Evolutionary conservation across 2,113 vertebrate genomes (phyloP).

Genomic region (Urocynchramus pylzowi): DNA sequence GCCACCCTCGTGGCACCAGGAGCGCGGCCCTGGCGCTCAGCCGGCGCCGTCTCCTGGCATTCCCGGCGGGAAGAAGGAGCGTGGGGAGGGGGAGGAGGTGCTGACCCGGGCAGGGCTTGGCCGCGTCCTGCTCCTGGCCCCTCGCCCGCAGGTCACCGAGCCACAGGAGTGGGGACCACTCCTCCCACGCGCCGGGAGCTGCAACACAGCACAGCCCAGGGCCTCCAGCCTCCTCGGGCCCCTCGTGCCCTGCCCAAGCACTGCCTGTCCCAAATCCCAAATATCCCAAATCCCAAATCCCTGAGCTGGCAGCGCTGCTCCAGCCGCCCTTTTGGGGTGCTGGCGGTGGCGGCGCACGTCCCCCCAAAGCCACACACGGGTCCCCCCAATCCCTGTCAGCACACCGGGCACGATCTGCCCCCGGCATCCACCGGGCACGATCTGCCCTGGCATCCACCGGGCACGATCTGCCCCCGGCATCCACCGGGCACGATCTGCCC

Average conservation of each 20-base stretch:
- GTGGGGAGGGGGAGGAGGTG: conserved; percentile 58
- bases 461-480: too few species aligned
- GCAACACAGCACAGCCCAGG: conserved; percentile 77
- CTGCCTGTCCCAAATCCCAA: too few species aligned
- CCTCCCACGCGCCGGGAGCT: conserved; percentile 90
- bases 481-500: too few species aligned
- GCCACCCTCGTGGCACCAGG: not conserved
- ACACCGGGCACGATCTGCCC: accelerated
- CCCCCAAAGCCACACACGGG: accelerated
- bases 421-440: accelerated
- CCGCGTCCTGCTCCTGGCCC: conserved; percentile 88
- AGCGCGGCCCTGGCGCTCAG: not conserved
- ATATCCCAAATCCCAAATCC: not conserved
- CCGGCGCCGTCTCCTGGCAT: not conserved
- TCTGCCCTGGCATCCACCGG: accelerated
- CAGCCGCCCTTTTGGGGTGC: not conserved
- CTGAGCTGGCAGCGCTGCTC: not conserved
- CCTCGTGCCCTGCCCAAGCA: accelerated
- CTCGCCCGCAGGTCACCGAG: conserved; percentile 93
- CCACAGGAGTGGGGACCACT: conserved; percentile 94
- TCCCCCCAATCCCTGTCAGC: accelerated
- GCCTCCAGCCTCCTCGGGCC: not conserved
- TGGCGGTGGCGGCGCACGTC: accelerated
- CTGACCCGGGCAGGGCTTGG: conserved; percentile 95
- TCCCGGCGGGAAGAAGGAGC: not conserved